phyloP scores from a whole-genome alignment of 2,888 invertebrate species.

The Eucera pruinosa region DNA sequence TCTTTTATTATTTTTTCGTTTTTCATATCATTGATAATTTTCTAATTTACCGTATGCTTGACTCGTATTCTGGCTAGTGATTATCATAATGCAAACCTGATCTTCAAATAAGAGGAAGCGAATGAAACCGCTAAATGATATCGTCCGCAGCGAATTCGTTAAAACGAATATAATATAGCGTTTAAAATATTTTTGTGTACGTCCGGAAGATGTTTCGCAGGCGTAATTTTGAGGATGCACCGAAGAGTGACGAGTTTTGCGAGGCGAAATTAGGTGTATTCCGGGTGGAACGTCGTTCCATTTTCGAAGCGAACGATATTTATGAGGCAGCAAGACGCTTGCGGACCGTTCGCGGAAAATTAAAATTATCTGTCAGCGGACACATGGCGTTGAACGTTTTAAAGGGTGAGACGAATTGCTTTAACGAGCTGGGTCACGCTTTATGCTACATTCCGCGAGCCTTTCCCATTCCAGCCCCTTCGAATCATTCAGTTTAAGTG shows the following conservation, averaged over 20 bases:
- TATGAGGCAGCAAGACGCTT: conserved; percentile 7
- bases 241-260: background rate
- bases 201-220: no score
- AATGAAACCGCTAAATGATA: no score
- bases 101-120: no score
- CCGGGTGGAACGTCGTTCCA: background rate
- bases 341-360: conserved; percentile 42
- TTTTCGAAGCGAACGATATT: conserved; percentile 29
- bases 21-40: no score
- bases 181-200: no score
- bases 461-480: background rate
- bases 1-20: no score
- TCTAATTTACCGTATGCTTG: no score
- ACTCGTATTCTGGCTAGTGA: no score
- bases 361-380: conserved; percentile 40
- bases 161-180: no score
- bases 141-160: no score
- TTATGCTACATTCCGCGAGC: conserved; percentile 22
- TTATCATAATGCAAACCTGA: no score
- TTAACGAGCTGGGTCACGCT: conserved; percentile 34
- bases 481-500: no score
- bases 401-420: conserved; percentile 41
- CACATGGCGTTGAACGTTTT: conserved; percentile 34
- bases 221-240: background rate
- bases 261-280: background rate